Conservation (phyloP, 2,797 vertebrate species). For the Euphonia xanthogaster region DNA sequence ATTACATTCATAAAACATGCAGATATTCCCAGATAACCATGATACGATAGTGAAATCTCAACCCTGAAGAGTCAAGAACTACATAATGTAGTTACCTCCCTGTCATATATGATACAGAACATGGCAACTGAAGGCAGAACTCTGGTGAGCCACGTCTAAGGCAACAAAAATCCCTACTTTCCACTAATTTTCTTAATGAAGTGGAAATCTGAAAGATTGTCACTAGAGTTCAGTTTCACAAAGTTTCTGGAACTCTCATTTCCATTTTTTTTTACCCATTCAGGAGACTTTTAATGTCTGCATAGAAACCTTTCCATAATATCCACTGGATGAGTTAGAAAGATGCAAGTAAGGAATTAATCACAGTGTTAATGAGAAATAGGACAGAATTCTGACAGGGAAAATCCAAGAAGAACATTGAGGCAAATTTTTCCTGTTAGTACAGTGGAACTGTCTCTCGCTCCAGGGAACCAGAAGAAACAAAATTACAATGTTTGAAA, state of each 20-base stretch:
- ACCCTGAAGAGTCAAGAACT: not conserved
- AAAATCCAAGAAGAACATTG: slow-evolving; percentile 8
- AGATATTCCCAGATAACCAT: not conserved
- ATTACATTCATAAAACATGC: not conserved
- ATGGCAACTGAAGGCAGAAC: not conserved
- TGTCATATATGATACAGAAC: not conserved
- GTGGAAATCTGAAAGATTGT: not conserved
- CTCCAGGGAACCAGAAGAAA: not conserved
- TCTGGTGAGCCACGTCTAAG: not conserved
- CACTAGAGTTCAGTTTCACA: not conserved
- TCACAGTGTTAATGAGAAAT: not conserved
- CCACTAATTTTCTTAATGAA: not conserved
- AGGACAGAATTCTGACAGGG: not conserved
- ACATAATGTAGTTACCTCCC: not conserved
- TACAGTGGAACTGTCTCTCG: not conserved
- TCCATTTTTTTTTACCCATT: not conserved
- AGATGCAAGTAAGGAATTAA: not conserved
- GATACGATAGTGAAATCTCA: not conserved
- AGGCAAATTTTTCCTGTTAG: slow-evolving; percentile 39
- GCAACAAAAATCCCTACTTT: not conserved
- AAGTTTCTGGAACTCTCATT: not conserved
- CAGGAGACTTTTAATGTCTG: not conserved
- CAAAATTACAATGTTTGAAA: not conserved
- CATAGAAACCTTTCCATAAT: not conserved
- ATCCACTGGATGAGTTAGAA: not conserved